Percentiles rank a stretch among this genome's conserved stretches.
These are phyloP conservation scores for Phalacrocorax brasilianus DNA, from an alignment of 2,113 vertebrate species.

Conservation along the genomic window DNA sequence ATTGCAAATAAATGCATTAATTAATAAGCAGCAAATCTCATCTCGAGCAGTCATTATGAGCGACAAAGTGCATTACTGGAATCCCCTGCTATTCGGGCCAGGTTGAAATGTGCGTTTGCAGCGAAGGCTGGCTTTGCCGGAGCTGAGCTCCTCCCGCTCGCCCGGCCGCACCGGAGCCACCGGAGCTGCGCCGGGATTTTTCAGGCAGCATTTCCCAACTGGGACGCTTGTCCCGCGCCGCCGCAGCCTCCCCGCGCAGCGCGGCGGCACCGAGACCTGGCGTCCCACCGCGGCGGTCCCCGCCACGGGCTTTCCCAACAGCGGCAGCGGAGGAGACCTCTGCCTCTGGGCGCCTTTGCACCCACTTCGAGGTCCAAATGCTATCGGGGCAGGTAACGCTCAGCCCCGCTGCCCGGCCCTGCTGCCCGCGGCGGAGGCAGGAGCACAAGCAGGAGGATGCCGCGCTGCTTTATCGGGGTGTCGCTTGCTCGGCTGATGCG, in stretches of 20 bases:
- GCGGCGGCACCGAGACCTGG: neutral
- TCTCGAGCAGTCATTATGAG: neutral
- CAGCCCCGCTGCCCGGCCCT: neutral
- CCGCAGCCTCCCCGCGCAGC: neutral
- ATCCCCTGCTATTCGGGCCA: neutral
- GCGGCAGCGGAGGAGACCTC: neutral
- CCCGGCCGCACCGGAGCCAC: neutral
- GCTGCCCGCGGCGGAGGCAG: neutral
- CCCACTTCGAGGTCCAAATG: neutral
- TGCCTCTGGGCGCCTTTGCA: neutral
- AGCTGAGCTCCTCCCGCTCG: neutral
- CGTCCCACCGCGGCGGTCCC: rapidly evolving
- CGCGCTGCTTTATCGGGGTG: neutral
- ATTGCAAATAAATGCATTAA: neutral
- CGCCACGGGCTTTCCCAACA: rapidly evolving
- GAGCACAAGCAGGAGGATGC: neutral
- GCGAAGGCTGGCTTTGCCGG: neutral
- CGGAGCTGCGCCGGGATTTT: rapidly evolving
- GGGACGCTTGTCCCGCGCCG: rapidly evolving
- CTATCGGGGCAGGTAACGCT: rapidly evolving
- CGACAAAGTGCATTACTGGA: neutral
- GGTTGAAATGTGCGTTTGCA: neutral
- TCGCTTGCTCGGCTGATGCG: neutral
- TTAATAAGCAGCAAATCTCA: neutral
- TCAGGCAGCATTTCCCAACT: neutral